Conservation (phyloP, 2,113 vertebrate species). For the Dissostichus mawsoni region DNA sequence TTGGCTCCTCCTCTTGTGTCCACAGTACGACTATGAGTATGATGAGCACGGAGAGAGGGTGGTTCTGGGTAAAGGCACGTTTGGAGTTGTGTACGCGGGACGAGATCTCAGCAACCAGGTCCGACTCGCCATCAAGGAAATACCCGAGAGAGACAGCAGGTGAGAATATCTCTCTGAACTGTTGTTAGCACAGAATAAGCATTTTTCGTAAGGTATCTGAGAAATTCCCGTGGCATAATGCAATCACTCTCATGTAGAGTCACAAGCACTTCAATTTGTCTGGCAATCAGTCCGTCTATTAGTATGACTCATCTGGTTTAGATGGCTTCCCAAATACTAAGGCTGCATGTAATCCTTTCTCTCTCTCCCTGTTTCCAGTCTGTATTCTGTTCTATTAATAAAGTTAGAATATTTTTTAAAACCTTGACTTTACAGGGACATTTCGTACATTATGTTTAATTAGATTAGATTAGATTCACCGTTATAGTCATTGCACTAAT, state of each 20-base stretch:
- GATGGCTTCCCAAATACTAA: too few relatives aligned
- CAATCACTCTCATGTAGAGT: not conserved
- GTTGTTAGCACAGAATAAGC: not conserved
- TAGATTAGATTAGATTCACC: too few relatives aligned
- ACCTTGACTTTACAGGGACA: not conserved
- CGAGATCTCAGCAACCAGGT: slow-evolving; percentile 99
- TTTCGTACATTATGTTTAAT: too few relatives aligned
- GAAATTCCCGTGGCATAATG: not conserved
- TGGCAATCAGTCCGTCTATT: not conserved
- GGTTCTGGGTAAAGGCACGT: slow-evolving; percentile 96
- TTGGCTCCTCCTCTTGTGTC: slow-evolving; percentile 18
- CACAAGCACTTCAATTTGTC: not conserved
- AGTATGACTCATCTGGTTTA: not conserved
- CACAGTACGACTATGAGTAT: slow-evolving; percentile 97
- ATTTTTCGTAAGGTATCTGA: not conserved
- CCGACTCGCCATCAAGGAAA: slow-evolving; percentile 98
- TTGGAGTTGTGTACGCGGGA: slow-evolving; percentile 96
- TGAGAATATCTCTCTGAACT: slow-evolving; percentile 60
- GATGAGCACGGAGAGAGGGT: slow-evolving; percentile 95
- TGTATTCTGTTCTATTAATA: too few relatives aligned
- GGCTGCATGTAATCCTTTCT: too few relatives aligned
- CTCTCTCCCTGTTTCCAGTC: too few relatives aligned
- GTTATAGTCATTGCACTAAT: too few relatives aligned
- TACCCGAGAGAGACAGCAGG: slow-evolving; percentile 98
- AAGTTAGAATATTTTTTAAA: too few relatives aligned